These are phyloP conservation scores for Atherix ibis DNA, from an alignment of 2,888 invertebrate genomes.

Conservation along the genomic window DNA sequence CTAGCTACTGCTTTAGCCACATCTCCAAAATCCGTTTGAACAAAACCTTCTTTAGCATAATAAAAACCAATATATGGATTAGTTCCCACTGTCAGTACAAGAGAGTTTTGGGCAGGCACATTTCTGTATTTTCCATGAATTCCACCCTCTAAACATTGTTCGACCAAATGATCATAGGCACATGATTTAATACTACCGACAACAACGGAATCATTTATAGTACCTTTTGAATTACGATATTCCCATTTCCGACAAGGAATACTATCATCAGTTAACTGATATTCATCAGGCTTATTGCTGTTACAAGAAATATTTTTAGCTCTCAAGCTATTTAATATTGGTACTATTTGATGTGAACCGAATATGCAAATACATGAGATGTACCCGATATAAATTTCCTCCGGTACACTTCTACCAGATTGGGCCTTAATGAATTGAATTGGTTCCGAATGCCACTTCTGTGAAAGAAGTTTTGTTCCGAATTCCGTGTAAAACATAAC, in stretches of 20 bases:
- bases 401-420: slow-evolving; percentile 30
- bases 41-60: slow-evolving; percentile 74
- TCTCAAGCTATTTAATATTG: slow-evolving; percentile 63
- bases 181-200: slow-evolving; percentile 44
- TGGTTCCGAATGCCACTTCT: slow-evolving; percentile 69
- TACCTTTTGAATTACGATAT: slow-evolving; percentile 57
- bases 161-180: slow-evolving; percentile 73
- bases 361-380: slow-evolving; percentile 61
- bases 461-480: slow-evolving; percentile 64
- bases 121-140: slow-evolving; percentile 43
- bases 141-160: slow-evolving; percentile 24
- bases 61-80: slow-evolving; percentile 80
- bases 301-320: slow-evolving; percentile 13
- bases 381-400: slow-evolving; percentile 35
- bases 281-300: slow-evolving; percentile 22
- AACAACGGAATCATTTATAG: slow-evolving; percentile 63
- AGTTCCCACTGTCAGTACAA: slow-evolving; percentile 62
- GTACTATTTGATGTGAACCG: slow-evolving; percentile 53
- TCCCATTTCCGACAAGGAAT: slow-evolving; percentile 73
- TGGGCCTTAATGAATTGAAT: slow-evolving; percentile 68
- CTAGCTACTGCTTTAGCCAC: slow-evolving; percentile 86
- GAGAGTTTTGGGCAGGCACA: slow-evolving; percentile 57
- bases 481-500: slow-evolving; percentile 80
- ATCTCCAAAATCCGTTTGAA: slow-evolving; percentile 68
- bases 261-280: slow-evolving; percentile 20